These are phyloP conservation scores for Cecropterus lyciades DNA, from an alignment of 1,140 invertebrate species.

Conservation along the genomic window DNA sequence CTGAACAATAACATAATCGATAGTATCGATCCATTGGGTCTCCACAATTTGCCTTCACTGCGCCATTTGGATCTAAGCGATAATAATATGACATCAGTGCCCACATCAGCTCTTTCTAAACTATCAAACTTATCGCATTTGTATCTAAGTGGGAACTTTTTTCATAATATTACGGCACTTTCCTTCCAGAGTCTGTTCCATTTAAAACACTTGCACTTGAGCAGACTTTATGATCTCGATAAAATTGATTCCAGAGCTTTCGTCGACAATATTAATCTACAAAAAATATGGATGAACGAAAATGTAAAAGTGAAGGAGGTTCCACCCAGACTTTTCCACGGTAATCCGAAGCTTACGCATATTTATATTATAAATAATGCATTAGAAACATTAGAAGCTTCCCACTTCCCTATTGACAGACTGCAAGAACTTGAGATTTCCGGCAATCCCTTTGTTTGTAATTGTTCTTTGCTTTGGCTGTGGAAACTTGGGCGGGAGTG, in stretches of 20 bases:
- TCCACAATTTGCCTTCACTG: slow-evolving; percentile 88
- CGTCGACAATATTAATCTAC: slow-evolving; percentile 93
- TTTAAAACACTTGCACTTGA: slow-evolving; percentile 89
- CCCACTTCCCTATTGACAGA: slow-evolving; percentile 91
- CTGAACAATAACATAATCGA: slow-evolving; percentile 90
- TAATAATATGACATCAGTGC: slow-evolving; percentile 92
- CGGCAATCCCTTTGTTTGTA: slow-evolving; percentile 94
- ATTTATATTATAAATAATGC: slow-evolving; percentile 90
- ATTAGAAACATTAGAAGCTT: slow-evolving; percentile 89
- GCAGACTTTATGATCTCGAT: slow-evolving; percentile 87
- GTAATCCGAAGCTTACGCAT: slow-evolving; percentile 89
- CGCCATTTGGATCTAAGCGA: slow-evolving; percentile 91
- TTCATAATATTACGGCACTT: slow-evolving; percentile 87
- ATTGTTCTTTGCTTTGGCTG: slow-evolving; percentile 94
- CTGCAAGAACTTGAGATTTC: slow-evolving; percentile 88
- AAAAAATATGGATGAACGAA: slow-evolving; percentile 90
- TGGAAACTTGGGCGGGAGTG: slow-evolving; percentile 89
- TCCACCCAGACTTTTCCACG: slow-evolving; percentile 89
- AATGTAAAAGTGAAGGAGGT: slow-evolving; percentile 89
- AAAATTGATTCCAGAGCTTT: slow-evolving; percentile 90
- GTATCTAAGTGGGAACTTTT: slow-evolving; percentile 90
- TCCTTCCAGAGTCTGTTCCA: slow-evolving; percentile 93
- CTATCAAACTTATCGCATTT: slow-evolving; percentile 89
- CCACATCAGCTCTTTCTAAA: slow-evolving; percentile 90
- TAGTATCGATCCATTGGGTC: slow-evolving; percentile 87